Conservation (phyloP, 2,797 vertebrate genomes). For the Sciaenops ocellatus region DNA sequence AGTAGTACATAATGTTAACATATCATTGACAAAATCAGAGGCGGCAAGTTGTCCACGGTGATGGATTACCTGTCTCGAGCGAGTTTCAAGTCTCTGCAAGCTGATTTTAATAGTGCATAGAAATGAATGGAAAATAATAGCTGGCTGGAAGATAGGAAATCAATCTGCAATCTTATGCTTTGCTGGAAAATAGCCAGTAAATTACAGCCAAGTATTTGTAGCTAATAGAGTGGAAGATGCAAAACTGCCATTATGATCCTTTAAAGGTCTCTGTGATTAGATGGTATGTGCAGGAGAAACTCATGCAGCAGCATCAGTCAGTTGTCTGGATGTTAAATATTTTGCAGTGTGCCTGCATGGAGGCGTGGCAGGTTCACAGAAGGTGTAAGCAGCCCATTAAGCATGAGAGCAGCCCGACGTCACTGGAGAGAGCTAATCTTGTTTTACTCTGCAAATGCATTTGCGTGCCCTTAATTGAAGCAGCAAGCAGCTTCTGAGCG, state of each 20-base stretch:
- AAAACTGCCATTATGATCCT: conserved; percentile 49
- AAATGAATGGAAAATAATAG: conserved; percentile 66
- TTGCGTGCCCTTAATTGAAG: conserved; percentile 64
- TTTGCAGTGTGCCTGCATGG: conserved; percentile 37
- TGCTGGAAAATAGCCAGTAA: conserved; percentile 61
- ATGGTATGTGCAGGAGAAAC: conserved; percentile 28
- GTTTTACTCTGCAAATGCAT: conserved; percentile 75
- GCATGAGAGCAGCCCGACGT: conserved; percentile 41
- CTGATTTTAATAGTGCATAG: conserved; percentile 50
- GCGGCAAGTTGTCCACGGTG: conserved; percentile 35
- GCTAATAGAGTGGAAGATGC: conserved; percentile 59
- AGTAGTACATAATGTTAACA: conserved; percentile 33
- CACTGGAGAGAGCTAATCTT: conserved; percentile 68
- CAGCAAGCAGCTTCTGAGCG: conserved; percentile 51
- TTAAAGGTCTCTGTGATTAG: conserved; percentile 46
- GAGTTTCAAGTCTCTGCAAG: conserved; percentile 59
- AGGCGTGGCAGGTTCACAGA: conserved; percentile 58
- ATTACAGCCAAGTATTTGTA: conserved; percentile 49
- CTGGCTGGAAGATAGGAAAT: conserved; percentile 61
- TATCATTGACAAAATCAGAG: conserved; percentile 51
- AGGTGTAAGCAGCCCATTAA: conserved; percentile 65
- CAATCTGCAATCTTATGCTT: conserved; percentile 56
- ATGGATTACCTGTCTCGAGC: conserved; percentile 64
- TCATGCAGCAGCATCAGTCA: conserved; percentile 25
- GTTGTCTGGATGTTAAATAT: conserved; percentile 37